These are phyloP conservation scores for Drosophila birchii DNA, from an alignment of 2,888 invertebrate species.

Conservation along the genomic window DNA sequence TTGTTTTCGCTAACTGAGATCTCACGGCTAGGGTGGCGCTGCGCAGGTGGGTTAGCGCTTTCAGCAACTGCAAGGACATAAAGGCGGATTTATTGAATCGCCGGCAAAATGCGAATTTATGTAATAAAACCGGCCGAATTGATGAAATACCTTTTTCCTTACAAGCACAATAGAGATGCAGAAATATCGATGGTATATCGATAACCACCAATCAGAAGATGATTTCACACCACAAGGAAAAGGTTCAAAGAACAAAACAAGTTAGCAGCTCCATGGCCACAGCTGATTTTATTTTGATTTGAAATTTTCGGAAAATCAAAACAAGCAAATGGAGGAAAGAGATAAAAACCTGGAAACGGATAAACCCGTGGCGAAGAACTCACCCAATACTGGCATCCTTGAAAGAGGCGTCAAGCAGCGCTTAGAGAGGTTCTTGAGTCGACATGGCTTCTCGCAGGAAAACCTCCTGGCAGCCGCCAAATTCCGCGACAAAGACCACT, in stretches of 20 bases:
- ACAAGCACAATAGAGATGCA: too few relatives aligned
- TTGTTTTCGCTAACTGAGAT: constrained; percentile 49
- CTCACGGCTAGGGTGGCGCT: constrained; percentile 41
- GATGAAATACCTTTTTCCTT: constrained; percentile 60
- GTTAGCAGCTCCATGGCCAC: constrained; percentile 29
- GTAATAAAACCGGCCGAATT: constrained; percentile 58
- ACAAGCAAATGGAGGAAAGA: constrained; percentile 7
- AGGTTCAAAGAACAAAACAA: not conserved
- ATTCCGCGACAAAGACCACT: constrained; percentile 4
- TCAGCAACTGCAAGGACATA: constrained; percentile 82
- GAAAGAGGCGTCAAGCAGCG: constrained; percentile 23
- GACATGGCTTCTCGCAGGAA: constrained; percentile 47
- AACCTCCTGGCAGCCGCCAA: constrained; percentile 29
- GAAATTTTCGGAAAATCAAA: not conserved
- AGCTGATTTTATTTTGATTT: constrained; percentile 53
- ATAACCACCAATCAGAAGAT: too few relatives aligned
- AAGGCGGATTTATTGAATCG: constrained; percentile 47
- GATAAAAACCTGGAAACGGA: not conserved
- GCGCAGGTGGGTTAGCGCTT: constrained; percentile 61
- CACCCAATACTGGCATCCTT: not conserved
- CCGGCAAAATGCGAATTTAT: constrained; percentile 53
- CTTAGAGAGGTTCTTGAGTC: constrained; percentile 37
- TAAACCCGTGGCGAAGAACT: not conserved
- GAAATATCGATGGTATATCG: too few relatives aligned
- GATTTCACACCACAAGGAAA: too few relatives aligned